These are phyloP conservation scores for Triplophysa dalaica DNA, from an alignment of 2,113 vertebrate species.

Conservation along the genomic window DNA sequence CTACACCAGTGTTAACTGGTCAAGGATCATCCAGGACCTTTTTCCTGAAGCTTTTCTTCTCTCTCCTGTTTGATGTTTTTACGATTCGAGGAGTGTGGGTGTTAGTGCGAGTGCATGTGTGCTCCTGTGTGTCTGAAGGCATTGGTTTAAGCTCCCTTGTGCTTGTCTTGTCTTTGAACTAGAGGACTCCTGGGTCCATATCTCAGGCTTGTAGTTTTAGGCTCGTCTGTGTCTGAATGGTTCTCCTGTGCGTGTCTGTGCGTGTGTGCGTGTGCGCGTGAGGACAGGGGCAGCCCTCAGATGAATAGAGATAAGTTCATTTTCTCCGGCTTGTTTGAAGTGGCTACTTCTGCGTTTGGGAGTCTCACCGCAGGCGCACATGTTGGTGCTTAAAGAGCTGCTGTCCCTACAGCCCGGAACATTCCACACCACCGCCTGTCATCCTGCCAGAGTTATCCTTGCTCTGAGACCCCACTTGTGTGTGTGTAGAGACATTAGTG, in stretches of 20 bases:
- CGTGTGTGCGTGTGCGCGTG: slow-evolving; percentile 65
- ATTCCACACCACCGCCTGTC: slow-evolving; percentile 68
- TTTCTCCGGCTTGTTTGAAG: slow-evolving; percentile 85
- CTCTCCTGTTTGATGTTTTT: background rate
- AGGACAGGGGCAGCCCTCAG: slow-evolving; percentile 81
- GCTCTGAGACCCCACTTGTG: slow-evolving; percentile 64
- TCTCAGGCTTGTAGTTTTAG: slow-evolving; percentile 32
- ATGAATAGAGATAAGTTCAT: slow-evolving; percentile 86
- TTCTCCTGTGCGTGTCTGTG: slow-evolving; percentile 72
- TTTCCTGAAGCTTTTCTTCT: background rate
- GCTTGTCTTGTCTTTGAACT: slow-evolving; percentile 39
- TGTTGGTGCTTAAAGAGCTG: slow-evolving; percentile 68
- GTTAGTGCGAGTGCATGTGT: slow-evolving; percentile 18
- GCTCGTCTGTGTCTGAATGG: slow-evolving; percentile 31
- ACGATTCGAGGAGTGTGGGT: background rate
- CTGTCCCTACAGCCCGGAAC: slow-evolving; percentile 60
- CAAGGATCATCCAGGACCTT: background rate
- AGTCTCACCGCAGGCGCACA: slow-evolving; percentile 68
- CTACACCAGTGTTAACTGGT: no score
- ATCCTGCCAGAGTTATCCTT: slow-evolving; percentile 72
- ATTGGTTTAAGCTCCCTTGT: slow-evolving; percentile 24
- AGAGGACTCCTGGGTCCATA: slow-evolving; percentile 30
- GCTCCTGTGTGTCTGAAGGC: background rate
- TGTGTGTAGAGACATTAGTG: slow-evolving; percentile 27
- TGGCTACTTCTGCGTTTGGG: slow-evolving; percentile 78